A percentile compares a stretch with the other conserved stretches of the same genome.
These are phyloP conservation scores for Drosophila burlai DNA, from an alignment of 1,140 invertebrate genomes.

Conservation along the genomic window DNA sequence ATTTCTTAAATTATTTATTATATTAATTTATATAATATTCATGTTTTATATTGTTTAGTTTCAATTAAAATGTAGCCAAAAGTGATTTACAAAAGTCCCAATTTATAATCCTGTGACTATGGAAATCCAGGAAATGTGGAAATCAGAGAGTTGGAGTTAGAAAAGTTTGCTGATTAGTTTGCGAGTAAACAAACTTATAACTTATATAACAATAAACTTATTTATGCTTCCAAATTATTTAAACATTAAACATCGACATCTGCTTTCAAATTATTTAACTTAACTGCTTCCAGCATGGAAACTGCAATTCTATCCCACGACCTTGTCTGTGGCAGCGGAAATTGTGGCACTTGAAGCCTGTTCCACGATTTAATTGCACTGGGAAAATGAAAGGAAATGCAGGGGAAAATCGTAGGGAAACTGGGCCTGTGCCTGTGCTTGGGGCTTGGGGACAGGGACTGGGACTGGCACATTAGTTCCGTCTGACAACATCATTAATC, in stretches of 20 bases:
- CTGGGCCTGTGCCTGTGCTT: neutral
- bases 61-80: no score
- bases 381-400: neutral
- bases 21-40: neutral
- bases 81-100: neutral
- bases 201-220: no score
- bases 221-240: neutral
- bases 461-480: conserved; percentile 38
- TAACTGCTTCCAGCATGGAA: neutral
- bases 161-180: neutral
- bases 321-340: conserved; percentile 5
- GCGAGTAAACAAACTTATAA: no score
- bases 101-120: neutral
- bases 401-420: neutral
- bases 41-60: no score
- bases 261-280: neutral
- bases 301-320: neutral
- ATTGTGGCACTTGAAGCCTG: conserved; percentile 5
- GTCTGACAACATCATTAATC: conserved; percentile 36
- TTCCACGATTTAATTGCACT: neutral
- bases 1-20: neutral
- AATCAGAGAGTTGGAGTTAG: no score
- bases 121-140: no score
- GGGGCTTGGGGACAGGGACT: neutral
- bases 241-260: no score